A percentile compares a stretch with the other conserved stretches of the same genome.
phyloP scores from a whole-genome alignment of 2,888 invertebrate species.

The Tetragonula carbonaria region DNA sequence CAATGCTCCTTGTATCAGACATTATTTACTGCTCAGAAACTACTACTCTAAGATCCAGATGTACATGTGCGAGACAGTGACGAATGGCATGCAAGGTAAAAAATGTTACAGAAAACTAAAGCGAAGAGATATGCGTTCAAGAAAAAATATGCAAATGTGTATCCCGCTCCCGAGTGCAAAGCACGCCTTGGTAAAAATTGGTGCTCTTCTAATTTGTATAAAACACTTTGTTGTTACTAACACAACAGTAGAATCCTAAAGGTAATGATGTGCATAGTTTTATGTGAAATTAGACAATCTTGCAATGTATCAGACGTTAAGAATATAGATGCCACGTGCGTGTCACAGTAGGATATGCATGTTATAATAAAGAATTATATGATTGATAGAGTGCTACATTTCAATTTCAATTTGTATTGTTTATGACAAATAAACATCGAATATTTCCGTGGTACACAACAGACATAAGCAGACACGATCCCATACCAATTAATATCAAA shows the following conservation, averaged over 20 bases:
- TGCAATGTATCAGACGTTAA: slow-evolving; percentile 40
- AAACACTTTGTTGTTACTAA: slow-evolving; percentile 38
- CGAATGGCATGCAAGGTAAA: slow-evolving; percentile 68
- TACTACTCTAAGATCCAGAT: slow-evolving; percentile 72
- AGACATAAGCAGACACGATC: slow-evolving; percentile 77
- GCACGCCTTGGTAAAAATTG: slow-evolving; percentile 72
- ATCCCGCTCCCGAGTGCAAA: slow-evolving; percentile 69
- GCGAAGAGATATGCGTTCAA: slow-evolving; percentile 59
- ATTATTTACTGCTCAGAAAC: slow-evolving; percentile 74
- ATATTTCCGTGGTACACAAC: slow-evolving; percentile 51
- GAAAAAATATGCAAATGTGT: slow-evolving; percentile 46
- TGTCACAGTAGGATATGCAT: slow-evolving; percentile 36
- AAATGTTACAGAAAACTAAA: slow-evolving; percentile 64
- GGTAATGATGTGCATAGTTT: slow-evolving; percentile 49
- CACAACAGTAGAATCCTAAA: slow-evolving; percentile 28
- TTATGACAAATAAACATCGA: slow-evolving; percentile 12
- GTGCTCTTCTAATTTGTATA: slow-evolving; percentile 58
- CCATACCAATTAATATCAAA: slow-evolving; percentile 79
- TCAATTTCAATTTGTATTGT: slow-evolving; percentile 23
- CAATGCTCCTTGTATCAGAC: slow-evolving; percentile 80
- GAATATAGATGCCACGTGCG: slow-evolving; percentile 47
- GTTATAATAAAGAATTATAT: slow-evolving; percentile 29
- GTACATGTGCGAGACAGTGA: slow-evolving; percentile 68
- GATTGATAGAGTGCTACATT: slow-evolving; percentile 26
- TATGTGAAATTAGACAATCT: slow-evolving; percentile 49